Percentiles rank a stretch among this genome's conserved stretches.
phyloP scores from a whole-genome alignment of 2,888 invertebrate genomes.

The Eledona agricola region DNA sequence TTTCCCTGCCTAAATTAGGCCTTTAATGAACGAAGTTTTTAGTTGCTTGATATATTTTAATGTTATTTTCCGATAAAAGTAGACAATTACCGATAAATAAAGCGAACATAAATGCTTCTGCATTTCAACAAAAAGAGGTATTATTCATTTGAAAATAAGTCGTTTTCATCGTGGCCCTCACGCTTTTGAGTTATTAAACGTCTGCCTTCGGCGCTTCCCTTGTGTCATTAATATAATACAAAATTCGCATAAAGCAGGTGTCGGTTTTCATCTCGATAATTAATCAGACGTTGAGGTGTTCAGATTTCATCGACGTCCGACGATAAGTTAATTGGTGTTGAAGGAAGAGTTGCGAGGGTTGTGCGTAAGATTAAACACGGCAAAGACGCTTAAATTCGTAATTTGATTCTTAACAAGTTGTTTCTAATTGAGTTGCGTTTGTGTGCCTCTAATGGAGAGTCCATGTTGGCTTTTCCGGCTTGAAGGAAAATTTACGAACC shows the following conservation, averaged over 20 bases:
- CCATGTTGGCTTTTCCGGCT: constrained; percentile 10
- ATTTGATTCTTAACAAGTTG: constrained; percentile 18
- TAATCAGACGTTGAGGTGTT: constrained; percentile 8
- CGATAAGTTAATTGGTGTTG: constrained; percentile 10
- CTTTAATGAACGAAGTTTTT: too few relatives aligned
- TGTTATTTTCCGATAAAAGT: too few relatives aligned
- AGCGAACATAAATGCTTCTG: too few relatives aligned
- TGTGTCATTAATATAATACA: constrained; percentile 2
- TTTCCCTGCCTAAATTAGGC: too few relatives aligned
- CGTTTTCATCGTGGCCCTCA: not conserved
- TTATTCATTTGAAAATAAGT: constrained; percentile 1
- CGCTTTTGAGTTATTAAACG: not conserved
- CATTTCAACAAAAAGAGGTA: too few relatives aligned
- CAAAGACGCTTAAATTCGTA: constrained; percentile 8
- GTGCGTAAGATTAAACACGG: constrained; percentile 7
- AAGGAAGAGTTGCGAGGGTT: constrained; percentile 6
- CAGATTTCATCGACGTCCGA: not conserved
- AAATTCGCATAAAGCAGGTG: not conserved
- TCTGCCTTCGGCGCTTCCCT: not conserved
- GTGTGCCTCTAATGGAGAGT: constrained; percentile 15
- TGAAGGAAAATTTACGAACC: constrained; percentile 18
- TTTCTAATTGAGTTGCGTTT: constrained; percentile 23
- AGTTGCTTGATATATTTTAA: too few relatives aligned
- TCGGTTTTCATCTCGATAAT: constrained; percentile 5
- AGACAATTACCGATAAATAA: too few relatives aligned